Evolutionary conservation across 2,888 invertebrate species (phyloP), one percentile per base, ranked within the genome.

Genomic region (Zaprionus bogoriensis): DNA sequence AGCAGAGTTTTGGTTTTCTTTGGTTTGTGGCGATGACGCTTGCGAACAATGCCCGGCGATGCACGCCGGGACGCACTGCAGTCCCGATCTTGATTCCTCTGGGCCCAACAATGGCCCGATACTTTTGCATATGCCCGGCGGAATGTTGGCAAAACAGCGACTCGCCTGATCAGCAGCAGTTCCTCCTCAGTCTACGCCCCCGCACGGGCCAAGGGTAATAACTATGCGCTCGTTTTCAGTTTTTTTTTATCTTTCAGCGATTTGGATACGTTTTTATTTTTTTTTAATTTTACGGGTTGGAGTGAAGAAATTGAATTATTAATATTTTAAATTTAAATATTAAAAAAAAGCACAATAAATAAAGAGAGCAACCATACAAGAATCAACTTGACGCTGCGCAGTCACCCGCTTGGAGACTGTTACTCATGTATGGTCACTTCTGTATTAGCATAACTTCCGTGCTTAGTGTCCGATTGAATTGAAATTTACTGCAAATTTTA

Each of bases 121-220:
- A 10, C 4, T 75, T 87, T 81, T 55, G 73, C 60, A 78, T 80
- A 74, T 80, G 59, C 52, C 22, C 5, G 32, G 17, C 17, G 55
- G 55, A 67, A 60, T 88, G 77, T 87, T 89, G 83, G 77, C 85
- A 85, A 82, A 81, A 88, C 80, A 87, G n/a, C n/a, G n/a, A n/a
- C n/a, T n/a, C n/a, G n/a, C n/a, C n/a, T 39, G 39, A 39, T 20
- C 20, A 20, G 9, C 7, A n/a, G 14, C 20, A 14, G 12, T 25
- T 3, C 22, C 9, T 4, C 0, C 17, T n/a, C 6, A 2, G 5
- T 12, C 22, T 12, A 3, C 27, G 3, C 25, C 10, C 44, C 62
- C 50, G 60, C 47, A 27, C 48, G 36, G 42, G 47, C 25, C 14
- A 20, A 25, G 55, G 45, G 38, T 17, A 12, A 36, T 53, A 42